A percentile compares a stretch with the other conserved stretches of the same genome.
These are phyloP conservation scores for Poliocrania exsul DNA, from an alignment of 2,797 vertebrate species.

Conservation along the genomic window DNA sequence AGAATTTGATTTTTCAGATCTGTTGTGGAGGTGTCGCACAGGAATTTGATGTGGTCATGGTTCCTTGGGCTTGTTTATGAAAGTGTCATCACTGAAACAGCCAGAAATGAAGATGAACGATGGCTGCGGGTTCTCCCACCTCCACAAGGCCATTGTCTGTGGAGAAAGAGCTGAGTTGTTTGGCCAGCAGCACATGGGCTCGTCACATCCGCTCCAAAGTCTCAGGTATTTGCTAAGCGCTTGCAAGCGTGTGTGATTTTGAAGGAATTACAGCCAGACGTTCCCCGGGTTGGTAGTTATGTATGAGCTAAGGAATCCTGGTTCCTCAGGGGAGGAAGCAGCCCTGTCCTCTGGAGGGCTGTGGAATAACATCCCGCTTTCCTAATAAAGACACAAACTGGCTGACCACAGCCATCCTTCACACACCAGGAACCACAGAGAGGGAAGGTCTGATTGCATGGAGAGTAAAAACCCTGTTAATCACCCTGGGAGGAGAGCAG, in stretches of 20 bases:
- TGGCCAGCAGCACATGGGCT: not conserved
- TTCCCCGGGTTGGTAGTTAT: not conserved
- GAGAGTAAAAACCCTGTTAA: too few species aligned
- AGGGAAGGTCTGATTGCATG: not conserved
- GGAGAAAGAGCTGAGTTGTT: not conserved
- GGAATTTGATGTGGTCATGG: not conserved
- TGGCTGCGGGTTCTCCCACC: not conserved
- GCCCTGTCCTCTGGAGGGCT: not conserved
- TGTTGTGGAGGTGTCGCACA: not conserved
- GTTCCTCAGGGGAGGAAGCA: not conserved
- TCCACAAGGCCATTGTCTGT: rapidly evolving
- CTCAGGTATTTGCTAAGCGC: not conserved
- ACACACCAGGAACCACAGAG: not conserved
- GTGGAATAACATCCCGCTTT: not conserved
- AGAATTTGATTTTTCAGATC: not conserved
- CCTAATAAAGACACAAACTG: not conserved
- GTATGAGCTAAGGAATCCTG: constrained; percentile 25
- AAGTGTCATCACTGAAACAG: not conserved
- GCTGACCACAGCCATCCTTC: not conserved
- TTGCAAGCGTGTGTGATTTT: not conserved
- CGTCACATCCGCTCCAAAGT: rapidly evolving
- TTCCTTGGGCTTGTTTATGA: constrained; percentile 22
- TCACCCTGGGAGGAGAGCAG: not conserved
- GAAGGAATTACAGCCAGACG: not conserved
- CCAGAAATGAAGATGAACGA: not conserved